Conservation (phyloP, 2,888 invertebrate species). For the Ectemnius lituratus region DNA sequence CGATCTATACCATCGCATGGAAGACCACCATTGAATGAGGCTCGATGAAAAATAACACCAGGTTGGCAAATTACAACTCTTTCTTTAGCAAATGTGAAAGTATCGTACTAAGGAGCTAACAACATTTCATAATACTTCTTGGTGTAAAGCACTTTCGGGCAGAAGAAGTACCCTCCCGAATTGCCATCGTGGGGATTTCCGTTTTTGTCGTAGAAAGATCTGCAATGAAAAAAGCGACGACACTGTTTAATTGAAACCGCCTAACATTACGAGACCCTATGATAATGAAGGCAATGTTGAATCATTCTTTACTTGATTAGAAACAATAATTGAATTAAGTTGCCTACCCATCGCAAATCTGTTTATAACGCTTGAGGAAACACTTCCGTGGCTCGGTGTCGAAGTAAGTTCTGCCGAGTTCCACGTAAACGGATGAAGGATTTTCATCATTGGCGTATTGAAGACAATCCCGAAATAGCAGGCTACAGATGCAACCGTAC, state of each 20-base stretch:
- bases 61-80: too few species aligned
- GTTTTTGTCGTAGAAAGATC: background rate
- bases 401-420: background rate
- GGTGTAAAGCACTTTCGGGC: too few species aligned
- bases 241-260: background rate
- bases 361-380: background rate
- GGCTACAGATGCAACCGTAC: background rate
- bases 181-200: background rate
- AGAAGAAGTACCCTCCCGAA: too few species aligned
- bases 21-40: too few species aligned
- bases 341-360: background rate
- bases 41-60: too few species aligned
- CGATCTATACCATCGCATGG: too few species aligned
- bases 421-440: background rate
- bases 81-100: too few species aligned
- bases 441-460: background rate
- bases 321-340: background rate
- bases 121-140: too few species aligned
- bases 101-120: too few species aligned
- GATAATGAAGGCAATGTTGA: background rate
- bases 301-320: background rate
- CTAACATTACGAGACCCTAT: background rate
- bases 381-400: background rate
- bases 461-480: background rate
- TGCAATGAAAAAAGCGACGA: background rate